Evolutionary conservation across 1,140 invertebrate species (phyloP).

Genomic region (Matsumurasca onukii): DNA sequence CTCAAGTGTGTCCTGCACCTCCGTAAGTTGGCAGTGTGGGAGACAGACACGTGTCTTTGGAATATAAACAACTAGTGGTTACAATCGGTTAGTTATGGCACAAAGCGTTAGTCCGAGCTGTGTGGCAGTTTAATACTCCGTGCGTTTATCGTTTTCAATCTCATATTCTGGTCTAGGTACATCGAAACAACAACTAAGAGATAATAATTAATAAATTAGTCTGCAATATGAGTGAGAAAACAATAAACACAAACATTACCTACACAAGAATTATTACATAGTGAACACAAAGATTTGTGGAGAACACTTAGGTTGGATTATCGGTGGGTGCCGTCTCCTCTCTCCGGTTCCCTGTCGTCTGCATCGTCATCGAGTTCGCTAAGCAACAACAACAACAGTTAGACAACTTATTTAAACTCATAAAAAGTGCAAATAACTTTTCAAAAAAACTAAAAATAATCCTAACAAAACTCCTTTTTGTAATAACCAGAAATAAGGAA

Average conservation of each 20-base stretch:
- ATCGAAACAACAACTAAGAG: not conserved
- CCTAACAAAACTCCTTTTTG: no score
- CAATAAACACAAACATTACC: constrained; percentile 10
- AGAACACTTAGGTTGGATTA: not conserved
- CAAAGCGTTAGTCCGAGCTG: constrained; percentile 5
- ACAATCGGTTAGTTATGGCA: constrained; percentile 10
- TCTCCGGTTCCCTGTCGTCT: not conserved
- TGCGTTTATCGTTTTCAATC: not conserved
- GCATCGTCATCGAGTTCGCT: not conserved
- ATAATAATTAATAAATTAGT: constrained; percentile 19
- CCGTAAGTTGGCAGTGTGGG: constrained; percentile 1
- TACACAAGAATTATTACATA: constrained; percentile 16
- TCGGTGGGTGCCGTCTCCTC: not conserved
- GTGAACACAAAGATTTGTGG: constrained; percentile 8
- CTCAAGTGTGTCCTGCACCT: not conserved
- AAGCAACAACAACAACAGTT: not conserved
- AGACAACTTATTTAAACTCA: not conserved
- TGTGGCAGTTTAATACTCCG: constrained; percentile 11
- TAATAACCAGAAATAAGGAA: no score
- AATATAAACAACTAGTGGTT: constrained; percentile 21
- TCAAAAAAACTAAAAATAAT: no score
- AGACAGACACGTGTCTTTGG: constrained; percentile 17
- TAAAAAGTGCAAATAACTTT: not conserved
- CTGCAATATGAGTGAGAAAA: constrained; percentile 9
- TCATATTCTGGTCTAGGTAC: not conserved